Evolutionary conservation across 2,113 vertebrate species (phyloP).

Genomic region (Sorex fumeus): DNA sequence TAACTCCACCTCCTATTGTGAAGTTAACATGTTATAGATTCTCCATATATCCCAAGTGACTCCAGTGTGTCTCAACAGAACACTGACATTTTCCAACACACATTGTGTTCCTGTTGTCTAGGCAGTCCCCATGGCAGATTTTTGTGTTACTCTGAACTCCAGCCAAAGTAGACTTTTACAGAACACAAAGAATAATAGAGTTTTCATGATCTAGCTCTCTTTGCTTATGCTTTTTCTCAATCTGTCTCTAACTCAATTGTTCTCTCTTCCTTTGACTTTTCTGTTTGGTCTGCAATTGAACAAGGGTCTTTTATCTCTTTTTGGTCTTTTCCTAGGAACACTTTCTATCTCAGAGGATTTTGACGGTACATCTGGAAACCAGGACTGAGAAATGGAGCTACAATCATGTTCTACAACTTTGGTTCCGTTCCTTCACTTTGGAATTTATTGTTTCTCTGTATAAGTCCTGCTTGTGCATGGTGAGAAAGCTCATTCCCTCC

Average conservation of each 20-base stretch:
- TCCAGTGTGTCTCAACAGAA: slow-evolving; percentile 58
- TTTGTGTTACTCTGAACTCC: slow-evolving; percentile 57
- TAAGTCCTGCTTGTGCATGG: slow-evolving; percentile 49
- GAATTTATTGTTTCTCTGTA: slow-evolving; percentile 1
- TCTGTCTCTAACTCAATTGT: slow-evolving; percentile 59
- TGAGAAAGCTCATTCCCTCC: not conserved
- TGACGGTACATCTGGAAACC: not conserved
- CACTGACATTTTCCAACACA: slow-evolving; percentile 57
- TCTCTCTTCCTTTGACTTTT: slow-evolving; percentile 57
- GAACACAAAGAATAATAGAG: slow-evolving; percentile 67
- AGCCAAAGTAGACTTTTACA: not conserved
- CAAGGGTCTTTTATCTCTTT: not conserved
- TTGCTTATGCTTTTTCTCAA: slow-evolving; percentile 53
- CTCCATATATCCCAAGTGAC: not conserved
- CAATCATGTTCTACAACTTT: not conserved
- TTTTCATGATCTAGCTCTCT: slow-evolving; percentile 35
- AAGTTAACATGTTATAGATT: slow-evolving; percentile 59
- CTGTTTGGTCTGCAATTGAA: not conserved
- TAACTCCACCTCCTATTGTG: not conserved
- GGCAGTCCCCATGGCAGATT: not conserved
- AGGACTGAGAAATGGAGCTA: slow-evolving; percentile 58
- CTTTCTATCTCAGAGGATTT: slow-evolving; percentile 20
- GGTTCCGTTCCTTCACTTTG: slow-evolving; percentile 46
- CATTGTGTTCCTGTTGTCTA: slow-evolving; percentile 59
- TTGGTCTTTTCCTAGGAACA: slow-evolving; percentile 47